These are phyloP conservation scores for Scaeva pyrastri DNA, from an alignment of 2,888 invertebrate genomes.

Conservation along the genomic window DNA sequence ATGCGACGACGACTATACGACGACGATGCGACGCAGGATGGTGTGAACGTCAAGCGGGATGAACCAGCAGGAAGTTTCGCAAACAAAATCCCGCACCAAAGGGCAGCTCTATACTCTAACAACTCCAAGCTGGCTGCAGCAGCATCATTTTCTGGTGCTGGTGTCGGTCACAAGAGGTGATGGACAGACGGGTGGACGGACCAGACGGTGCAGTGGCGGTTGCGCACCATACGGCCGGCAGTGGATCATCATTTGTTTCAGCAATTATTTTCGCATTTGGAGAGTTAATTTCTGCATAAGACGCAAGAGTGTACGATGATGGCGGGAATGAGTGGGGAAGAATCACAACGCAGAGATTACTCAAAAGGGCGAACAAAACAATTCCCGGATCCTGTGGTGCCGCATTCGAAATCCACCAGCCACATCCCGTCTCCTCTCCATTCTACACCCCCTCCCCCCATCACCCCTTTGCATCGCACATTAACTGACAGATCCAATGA, in stretches of 20 bases:
- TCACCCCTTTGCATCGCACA: slow-evolving; percentile 32
- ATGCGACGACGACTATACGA: not conserved
- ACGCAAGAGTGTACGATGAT: slow-evolving; percentile 25
- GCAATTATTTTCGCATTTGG: slow-evolving; percentile 84
- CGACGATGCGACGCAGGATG: slow-evolving; percentile 7
- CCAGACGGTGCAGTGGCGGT: not conserved
- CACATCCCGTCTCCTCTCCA: not conserved
- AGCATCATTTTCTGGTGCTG: slow-evolving; percentile 32
- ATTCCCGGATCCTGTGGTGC: slow-evolving; percentile 58
- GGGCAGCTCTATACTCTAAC: too few species aligned
- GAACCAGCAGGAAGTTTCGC: slow-evolving; percentile 24
- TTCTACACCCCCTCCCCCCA: slow-evolving; percentile 1
- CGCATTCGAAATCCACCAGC: slow-evolving; percentile 2
- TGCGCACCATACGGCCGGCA: not conserved
- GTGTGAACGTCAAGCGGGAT: slow-evolving; percentile 41
- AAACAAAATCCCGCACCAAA: not conserved
- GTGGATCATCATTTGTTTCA: slow-evolving; percentile 79
- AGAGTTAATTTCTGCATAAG: slow-evolving; percentile 77
- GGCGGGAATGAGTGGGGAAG: not conserved
- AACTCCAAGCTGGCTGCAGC: not conserved
- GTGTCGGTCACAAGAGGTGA: slow-evolving; percentile 1
- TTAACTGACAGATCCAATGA: slow-evolving; percentile 83
- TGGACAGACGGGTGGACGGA: not conserved
- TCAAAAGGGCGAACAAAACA: slow-evolving; percentile 49
- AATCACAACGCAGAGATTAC: slow-evolving; percentile 1